Percentiles rank a stretch among this genome's conserved stretches.
These are phyloP conservation scores for Smutsia temminckii DNA, from an alignment of 2,797 vertebrate genomes.

Conservation along the genomic window DNA sequence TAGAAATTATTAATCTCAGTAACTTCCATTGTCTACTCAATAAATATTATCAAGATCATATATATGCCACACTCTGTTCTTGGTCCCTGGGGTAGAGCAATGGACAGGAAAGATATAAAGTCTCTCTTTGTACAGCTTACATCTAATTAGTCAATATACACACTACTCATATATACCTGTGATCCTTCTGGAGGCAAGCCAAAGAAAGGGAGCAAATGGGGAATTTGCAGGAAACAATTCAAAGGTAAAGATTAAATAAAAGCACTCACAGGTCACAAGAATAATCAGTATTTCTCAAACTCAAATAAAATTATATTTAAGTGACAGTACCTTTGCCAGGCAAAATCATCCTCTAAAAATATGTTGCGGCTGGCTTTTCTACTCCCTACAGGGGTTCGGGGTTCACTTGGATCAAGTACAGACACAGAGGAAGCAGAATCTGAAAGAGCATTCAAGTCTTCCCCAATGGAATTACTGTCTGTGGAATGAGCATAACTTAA, in stretches of 20 bases:
- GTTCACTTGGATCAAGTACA: constrained; percentile 93
- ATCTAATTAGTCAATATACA: constrained; percentile 1
- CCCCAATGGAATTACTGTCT: constrained; percentile 94
- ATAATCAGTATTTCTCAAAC: not conserved
- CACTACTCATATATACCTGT: not conserved
- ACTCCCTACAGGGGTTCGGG: constrained; percentile 94
- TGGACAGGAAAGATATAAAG: not conserved
- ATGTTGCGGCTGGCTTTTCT: constrained; percentile 97
- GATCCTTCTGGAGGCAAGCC: not conserved
- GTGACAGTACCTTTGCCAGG: constrained; percentile 94
- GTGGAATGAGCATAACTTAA: constrained; percentile 96
- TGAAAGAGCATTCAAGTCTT: constrained; percentile 94
- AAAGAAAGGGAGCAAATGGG: not conserved
- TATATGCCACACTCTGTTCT: not conserved
- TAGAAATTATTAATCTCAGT: constrained; percentile 14
- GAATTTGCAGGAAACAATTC: constrained; percentile 6
- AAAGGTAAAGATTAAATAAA: constrained; percentile 29
- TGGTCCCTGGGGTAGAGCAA: not conserved
- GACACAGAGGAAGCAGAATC: constrained; percentile 93
- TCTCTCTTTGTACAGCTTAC: not conserved
- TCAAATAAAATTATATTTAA: constrained; percentile 27
- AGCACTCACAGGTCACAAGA: not conserved
- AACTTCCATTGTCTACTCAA: not conserved
- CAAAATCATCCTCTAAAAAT: constrained; percentile 96
- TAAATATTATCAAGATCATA: not conserved